These are phyloP conservation scores for Episyrphus balteatus DNA, from an alignment of 1,140 invertebrate species.

Conservation along the genomic window DNA sequence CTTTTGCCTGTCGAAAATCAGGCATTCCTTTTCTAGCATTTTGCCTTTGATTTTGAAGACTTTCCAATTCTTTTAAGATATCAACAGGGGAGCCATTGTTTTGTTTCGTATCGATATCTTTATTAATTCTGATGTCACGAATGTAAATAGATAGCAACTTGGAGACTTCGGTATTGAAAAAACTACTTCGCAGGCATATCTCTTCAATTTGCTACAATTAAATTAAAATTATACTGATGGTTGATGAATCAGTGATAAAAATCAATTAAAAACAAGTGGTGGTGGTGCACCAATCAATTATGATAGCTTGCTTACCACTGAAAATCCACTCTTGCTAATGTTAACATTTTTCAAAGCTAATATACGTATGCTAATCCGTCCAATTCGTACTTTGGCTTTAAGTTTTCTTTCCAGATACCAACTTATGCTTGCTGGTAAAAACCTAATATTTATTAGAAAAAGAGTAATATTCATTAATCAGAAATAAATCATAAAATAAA, in stretches of 20 bases:
- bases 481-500: not conserved
- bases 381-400: constrained; percentile 52
- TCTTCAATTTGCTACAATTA: constrained; percentile 69
- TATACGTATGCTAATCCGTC: constrained; percentile 52
- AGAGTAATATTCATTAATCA: constrained; percentile 1
- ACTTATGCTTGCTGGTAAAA: constrained; percentile 51
- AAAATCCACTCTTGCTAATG: constrained; percentile 53
- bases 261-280: too few species aligned
- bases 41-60: constrained; percentile 24
- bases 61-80: constrained; percentile 10
- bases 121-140: constrained; percentile 72
- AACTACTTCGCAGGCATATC: constrained; percentile 75
- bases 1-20: constrained; percentile 60
- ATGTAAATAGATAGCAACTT: constrained; percentile 78
- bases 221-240: constrained; percentile 3
- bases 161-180: constrained; percentile 79
- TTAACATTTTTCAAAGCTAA: constrained; percentile 51
- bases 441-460: constrained; percentile 36
- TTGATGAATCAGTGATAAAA: constrained; percentile 1
- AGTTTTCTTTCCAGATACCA: constrained; percentile 52
- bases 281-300: too few species aligned
- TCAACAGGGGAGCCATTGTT: constrained; percentile 4
- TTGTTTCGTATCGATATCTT: constrained; percentile 49
- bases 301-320: constrained; percentile 43
- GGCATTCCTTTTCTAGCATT: constrained; percentile 35